Conservation (phyloP, 2,888 invertebrate genomes). For the Apodemia hepburni region DNA sequence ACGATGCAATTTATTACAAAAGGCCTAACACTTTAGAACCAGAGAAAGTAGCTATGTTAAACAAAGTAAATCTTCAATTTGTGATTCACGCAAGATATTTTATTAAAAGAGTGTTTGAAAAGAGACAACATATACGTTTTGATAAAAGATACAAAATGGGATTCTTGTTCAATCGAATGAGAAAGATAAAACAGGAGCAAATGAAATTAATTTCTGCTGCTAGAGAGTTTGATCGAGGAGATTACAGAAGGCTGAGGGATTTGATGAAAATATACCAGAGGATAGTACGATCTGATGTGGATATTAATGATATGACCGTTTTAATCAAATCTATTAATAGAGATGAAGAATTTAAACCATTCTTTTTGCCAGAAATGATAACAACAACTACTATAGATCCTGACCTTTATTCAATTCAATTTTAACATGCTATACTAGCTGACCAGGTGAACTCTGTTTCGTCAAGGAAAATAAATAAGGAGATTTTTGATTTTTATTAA, state of each 20-base stretch:
- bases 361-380: conserved; percentile 12
- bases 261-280: conserved; percentile 38
- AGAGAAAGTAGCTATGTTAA: conserved; percentile 22
- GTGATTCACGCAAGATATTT: conserved; percentile 42
- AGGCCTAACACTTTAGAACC: conserved; percentile 5
- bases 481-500: too few species aligned
- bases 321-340: conserved; percentile 30
- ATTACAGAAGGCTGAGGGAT: conserved; percentile 9
- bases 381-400: neutral
- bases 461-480: too few species aligned
- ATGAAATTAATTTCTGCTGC: conserved; percentile 33
- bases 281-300: conserved; percentile 40
- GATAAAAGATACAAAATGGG: conserved; percentile 46
- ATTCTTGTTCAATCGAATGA: conserved; percentile 46
- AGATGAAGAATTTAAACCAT: conserved; percentile 14
- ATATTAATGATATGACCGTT: conserved; percentile 38
- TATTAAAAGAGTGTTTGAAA: conserved; percentile 36
- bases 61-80: conserved; percentile 33
- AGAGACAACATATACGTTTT: conserved; percentile 27
- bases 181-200: conserved; percentile 40
- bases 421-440: neutral
- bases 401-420: neutral
- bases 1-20: neutral
- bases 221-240: neutral
- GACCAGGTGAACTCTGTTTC: too few species aligned